Percentiles rank a stretch among this genome's conserved stretches.
phyloP scores from a whole-genome alignment of 2,888 invertebrate genomes.

The Autographa pulchrina region DNA sequence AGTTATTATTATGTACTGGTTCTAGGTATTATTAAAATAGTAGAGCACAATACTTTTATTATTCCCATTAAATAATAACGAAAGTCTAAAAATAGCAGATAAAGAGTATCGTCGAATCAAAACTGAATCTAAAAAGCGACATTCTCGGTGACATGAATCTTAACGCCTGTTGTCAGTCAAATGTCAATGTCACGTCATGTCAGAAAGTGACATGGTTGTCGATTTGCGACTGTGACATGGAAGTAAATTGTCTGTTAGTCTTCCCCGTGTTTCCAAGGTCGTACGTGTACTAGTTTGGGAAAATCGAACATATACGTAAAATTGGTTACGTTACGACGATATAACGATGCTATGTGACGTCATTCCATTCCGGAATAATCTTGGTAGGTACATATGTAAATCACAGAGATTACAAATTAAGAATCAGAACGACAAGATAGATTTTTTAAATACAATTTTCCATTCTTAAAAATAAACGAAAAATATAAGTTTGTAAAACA shows the following conservation, averaged over 20 bases:
- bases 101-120: neutral
- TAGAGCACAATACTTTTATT: neutral
- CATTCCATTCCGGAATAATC: too few species aligned
- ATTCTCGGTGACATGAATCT: neutral
- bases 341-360: neutral
- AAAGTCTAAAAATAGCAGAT: neutral
- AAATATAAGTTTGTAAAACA: too few species aligned
- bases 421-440: too few species aligned
- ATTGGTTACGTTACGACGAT: too few species aligned
- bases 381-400: too few species aligned
- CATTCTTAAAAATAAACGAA: too few species aligned
- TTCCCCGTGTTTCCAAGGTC: neutral
- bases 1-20: too few species aligned
- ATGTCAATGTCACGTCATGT: constrained; percentile 2
- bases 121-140: neutral
- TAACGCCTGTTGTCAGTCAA: neutral
- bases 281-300: neutral
- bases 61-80: neutral
- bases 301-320: neutral
- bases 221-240: neutral
- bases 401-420: too few species aligned
- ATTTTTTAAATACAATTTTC: too few species aligned
- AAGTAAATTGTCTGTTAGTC: neutral
- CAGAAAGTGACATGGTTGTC: neutral
- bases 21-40: too few species aligned